These are phyloP conservation scores for Entosphenus tridentatus DNA, from an alignment of 2,113 vertebrate genomes.

Conservation along the genomic window DNA sequence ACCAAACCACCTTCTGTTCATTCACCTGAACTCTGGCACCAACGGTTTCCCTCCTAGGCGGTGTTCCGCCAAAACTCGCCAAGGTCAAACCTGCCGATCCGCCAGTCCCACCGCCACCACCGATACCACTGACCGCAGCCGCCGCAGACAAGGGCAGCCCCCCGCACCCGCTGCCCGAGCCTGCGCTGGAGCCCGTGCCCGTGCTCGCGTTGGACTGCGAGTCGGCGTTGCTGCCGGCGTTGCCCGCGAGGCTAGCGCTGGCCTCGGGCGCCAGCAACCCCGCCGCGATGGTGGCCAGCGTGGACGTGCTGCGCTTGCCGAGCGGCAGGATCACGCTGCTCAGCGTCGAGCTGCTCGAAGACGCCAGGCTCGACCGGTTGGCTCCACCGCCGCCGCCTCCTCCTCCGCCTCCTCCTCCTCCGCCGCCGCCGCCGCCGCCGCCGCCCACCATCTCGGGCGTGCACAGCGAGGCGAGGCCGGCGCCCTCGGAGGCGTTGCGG, in stretches of 20 bases:
- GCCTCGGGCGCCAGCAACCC: constrained; percentile 5
- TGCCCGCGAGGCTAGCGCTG: constrained; percentile 2
- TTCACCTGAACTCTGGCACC: no score
- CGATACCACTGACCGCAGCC: no score
- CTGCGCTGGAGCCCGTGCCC: not conserved
- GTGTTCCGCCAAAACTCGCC: no score
- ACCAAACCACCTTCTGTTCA: no score
- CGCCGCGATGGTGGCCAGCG: constrained; percentile 4
- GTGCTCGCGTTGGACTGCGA: constrained; percentile 1
- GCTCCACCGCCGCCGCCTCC: not conserved
- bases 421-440: no score
- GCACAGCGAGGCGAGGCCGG: not conserved
- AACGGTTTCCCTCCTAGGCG: no score
- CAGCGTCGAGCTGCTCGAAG: not conserved
- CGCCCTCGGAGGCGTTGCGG: not conserved
- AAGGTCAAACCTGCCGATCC: no score
- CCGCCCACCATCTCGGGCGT: not conserved
- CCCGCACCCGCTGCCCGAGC: not conserved
- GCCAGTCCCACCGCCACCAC: no score
- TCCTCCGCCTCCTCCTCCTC: no score
- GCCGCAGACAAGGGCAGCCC: no score
- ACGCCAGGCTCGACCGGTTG: constrained; percentile 1
- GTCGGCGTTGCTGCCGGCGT: constrained; percentile 4
- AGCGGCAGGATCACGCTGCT: constrained; percentile 1
- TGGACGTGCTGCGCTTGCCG: constrained; percentile 5